phyloP scores from a whole-genome alignment of 2,888 invertebrate genomes.

The Himalopsyche japonica region DNA sequence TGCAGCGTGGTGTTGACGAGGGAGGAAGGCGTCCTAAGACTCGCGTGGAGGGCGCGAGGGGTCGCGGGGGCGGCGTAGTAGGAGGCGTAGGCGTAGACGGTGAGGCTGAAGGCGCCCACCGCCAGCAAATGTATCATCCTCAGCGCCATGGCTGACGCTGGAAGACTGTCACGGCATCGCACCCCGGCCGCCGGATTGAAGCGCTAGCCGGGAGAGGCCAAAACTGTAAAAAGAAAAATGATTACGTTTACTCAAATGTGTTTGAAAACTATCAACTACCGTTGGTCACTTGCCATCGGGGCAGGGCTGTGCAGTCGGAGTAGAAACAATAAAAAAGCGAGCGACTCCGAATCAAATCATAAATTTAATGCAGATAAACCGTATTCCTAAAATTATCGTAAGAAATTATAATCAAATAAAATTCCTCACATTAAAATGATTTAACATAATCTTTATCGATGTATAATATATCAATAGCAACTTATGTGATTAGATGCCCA shows the following conservation, averaged over 20 bases:
- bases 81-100: conserved; percentile 55
- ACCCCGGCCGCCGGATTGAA: not conserved
- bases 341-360: too few species aligned
- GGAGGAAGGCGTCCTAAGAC: conserved; percentile 7
- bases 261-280: too few species aligned
- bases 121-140: conserved; percentile 54
- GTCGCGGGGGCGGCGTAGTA: conserved; percentile 49
- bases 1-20: conserved; percentile 29
- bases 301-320: too few species aligned
- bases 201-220: conserved; percentile 21
- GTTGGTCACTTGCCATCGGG: too few species aligned
- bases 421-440: too few species aligned
- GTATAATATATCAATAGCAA: too few species aligned
- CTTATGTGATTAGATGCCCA: too few species aligned
- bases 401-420: too few species aligned
- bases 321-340: too few species aligned
- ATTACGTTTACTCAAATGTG: not conserved
- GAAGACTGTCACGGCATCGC: not conserved
- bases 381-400: too few species aligned
- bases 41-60: conserved; percentile 10
- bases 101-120: conserved; percentile 51
- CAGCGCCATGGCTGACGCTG: conserved; percentile 40
- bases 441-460: too few species aligned
- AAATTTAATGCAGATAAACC: too few species aligned
- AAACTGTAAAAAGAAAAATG: conserved; percentile 31